These are phyloP conservation scores for Metridium senile DNA, from an alignment of 92 coral and sea anemone genomes.

Conservation along the genomic window DNA sequence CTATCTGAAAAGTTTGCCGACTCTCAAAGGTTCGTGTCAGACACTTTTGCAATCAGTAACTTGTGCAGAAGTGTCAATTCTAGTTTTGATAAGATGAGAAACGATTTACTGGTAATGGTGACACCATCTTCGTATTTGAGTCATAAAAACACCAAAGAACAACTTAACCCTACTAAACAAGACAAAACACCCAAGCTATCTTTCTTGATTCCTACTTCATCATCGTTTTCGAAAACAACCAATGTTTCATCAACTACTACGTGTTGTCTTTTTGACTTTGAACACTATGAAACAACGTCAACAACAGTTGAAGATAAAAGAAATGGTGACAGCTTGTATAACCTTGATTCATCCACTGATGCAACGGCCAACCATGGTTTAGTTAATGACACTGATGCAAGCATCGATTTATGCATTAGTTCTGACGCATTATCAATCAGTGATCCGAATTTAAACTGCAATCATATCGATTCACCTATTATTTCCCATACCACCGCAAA, in stretches of 20 bases:
- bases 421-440: no score
- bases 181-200: neutral
- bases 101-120: constrained; percentile 15
- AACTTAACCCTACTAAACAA: neutral
- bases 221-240: constrained; percentile 1
- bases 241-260: constrained; percentile 6
- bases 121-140: constrained; percentile 27
- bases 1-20: neutral
- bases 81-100: constrained; percentile 9
- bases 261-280: constrained; percentile 21
- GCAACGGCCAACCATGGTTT: no score
- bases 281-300: neutral
- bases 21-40: neutral
- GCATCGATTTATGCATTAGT: no score
- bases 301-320: neutral
- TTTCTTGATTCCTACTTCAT: constrained; percentile 17
- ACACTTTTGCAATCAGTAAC: constrained; percentile 6
- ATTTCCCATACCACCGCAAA: no score
- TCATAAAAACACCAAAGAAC: neutral
- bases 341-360: no score
- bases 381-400: no score
- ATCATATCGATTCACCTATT: no score
- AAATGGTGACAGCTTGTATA: neutral
- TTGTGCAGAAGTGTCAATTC: neutral
- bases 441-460: no score